Conservation (phyloP, 2,113 vertebrate genomes). For the Parotia lawesii region DNA sequence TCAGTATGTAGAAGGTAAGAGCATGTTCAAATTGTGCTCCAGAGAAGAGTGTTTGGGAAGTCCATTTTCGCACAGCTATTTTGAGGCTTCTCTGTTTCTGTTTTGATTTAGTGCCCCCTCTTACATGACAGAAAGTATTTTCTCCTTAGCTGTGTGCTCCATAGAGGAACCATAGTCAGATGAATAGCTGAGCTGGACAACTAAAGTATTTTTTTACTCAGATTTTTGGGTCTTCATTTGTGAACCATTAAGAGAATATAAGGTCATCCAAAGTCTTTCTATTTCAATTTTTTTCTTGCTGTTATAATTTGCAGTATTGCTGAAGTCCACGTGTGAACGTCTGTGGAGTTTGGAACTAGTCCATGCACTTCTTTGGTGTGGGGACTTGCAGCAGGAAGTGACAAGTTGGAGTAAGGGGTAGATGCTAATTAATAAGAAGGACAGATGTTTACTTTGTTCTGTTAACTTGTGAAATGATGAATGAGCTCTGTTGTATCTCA, state of each 20-base stretch:
- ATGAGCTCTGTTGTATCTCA: slow-evolving; percentile 43
- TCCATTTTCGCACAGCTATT: not conserved
- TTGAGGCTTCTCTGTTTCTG: not conserved
- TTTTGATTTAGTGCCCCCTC: not conserved
- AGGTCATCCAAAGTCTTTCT: not conserved
- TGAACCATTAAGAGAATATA: not conserved
- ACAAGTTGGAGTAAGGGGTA: not conserved
- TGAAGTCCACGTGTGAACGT: not conserved
- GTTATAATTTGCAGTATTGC: not conserved
- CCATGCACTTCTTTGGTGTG: not conserved
- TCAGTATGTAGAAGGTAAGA: not conserved
- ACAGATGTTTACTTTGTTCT: slow-evolving; percentile 40
- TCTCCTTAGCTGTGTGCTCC: not conserved
- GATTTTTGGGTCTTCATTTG: not conserved
- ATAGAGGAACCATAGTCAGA: not conserved
- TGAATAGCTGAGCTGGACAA: not conserved
- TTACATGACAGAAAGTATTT: not conserved
- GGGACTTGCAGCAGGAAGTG: not conserved
- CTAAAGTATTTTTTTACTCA: slow-evolving; percentile 21
- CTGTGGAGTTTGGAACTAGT: not conserved
- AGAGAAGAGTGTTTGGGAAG: not conserved
- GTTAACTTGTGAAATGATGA: slow-evolving; percentile 44
- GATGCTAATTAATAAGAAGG: not conserved
- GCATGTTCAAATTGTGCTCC: not conserved
- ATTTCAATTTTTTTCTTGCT: not conserved